These are phyloP conservation scores for Hemithea aestivaria DNA, from an alignment of 2,888 invertebrate genomes.

Conservation along the genomic window DNA sequence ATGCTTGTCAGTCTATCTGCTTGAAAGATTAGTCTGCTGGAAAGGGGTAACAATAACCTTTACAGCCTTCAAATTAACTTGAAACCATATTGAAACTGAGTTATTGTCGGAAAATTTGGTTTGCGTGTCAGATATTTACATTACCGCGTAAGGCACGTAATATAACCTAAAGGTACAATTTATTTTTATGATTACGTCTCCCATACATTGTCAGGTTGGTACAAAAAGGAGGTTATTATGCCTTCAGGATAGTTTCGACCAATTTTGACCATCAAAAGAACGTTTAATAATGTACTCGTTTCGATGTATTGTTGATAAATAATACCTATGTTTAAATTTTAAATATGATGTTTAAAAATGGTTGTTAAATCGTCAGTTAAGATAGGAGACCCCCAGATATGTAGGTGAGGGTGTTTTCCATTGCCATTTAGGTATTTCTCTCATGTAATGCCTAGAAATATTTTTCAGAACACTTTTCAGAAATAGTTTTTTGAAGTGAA, in stretches of 20 bases:
- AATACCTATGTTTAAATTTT: too few species aligned
- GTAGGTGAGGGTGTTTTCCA: too few species aligned
- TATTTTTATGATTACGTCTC: constrained; percentile 2
- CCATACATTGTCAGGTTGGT: constrained; percentile 1
- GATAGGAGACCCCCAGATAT: too few species aligned
- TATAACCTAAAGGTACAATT: constrained; percentile 4
- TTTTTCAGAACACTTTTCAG: too few species aligned
- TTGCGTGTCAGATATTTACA: constrained; percentile 7
- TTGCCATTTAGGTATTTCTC: too few species aligned
- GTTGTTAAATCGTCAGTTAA: too few species aligned
- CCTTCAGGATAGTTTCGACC: constrained; percentile 3
- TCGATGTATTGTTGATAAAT: constrained; percentile 4
- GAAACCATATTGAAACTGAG: neutral
- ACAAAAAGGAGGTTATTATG: neutral
- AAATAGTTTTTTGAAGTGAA: too few species aligned
- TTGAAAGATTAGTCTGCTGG: neutral
- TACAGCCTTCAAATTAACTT: neutral
- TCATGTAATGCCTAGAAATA: too few species aligned
- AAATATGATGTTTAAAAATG: too few species aligned
- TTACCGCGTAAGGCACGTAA: constrained; percentile 12
- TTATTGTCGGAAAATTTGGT: constrained; percentile 2
- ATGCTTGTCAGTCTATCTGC: neutral
- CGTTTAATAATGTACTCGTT: constrained; percentile 1
- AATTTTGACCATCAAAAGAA: constrained; percentile 5
- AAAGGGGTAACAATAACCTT: constrained; percentile 6